These are phyloP conservation scores for Indicator maculatus DNA, from an alignment of 2,113 vertebrate genomes.

Conservation along the genomic window DNA sequence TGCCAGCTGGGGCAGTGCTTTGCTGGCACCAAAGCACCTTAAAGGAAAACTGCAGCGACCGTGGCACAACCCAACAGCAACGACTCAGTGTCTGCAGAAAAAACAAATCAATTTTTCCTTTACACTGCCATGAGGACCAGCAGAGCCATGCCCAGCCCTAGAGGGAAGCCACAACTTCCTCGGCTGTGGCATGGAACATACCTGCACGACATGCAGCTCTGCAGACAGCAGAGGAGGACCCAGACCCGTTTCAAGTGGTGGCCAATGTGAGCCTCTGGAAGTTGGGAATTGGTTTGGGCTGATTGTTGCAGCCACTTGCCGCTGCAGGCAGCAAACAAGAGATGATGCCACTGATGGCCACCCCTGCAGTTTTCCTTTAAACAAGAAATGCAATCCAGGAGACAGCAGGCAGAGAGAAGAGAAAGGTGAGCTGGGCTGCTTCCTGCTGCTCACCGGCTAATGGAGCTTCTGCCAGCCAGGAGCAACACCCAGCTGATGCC, in stretches of 20 bases:
- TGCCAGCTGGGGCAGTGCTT: neutral
- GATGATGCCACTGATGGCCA: rapidly evolving
- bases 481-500: neutral
- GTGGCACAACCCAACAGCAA: neutral
- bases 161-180: rapidly evolving
- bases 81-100: neutral
- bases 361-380: constrained; percentile 61
- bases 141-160: rapidly evolving
- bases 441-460: neutral
- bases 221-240: rapidly evolving
- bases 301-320: neutral
- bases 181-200: rapidly evolving
- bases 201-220: rapidly evolving
- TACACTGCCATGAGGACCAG: rapidly evolving
- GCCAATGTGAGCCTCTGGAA: rapidly evolving
- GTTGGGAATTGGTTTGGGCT: neutral
- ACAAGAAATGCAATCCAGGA: neutral
- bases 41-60: constrained; percentile 47
- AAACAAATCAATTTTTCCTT: neutral
- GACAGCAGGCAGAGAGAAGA: neutral
- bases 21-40: constrained; percentile 43
- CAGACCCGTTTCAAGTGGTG: rapidly evolving
- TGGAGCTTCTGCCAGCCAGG: neutral
- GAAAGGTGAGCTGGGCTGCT: neutral
- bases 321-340: rapidly evolving